A percentile compares a stretch with the other conserved stretches of the same genome.
Conservation (phyloP, 2,888 invertebrate species). For the Chymomyza fuscimana region DNA sequence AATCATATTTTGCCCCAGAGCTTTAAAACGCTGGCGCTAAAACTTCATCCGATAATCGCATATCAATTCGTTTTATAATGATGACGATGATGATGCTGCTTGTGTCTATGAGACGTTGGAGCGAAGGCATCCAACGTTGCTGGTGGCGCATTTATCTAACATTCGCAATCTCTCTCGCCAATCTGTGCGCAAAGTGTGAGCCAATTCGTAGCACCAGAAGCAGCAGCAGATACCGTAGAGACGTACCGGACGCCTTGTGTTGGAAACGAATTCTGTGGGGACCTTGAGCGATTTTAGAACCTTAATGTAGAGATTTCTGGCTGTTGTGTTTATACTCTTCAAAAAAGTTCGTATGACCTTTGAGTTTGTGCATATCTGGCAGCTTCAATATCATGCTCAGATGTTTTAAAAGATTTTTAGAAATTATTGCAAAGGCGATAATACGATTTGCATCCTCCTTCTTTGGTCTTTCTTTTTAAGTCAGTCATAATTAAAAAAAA, state of each 20-base stretch:
- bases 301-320: background rate
- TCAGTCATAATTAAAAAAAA: no score
- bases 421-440: no score
- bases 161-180: constrained; percentile 65
- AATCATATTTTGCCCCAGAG: constrained; percentile 33
- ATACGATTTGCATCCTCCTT: no score
- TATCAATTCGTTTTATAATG: constrained; percentile 77
- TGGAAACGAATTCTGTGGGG: constrained; percentile 25
- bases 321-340: background rate
- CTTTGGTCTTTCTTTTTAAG: no score
- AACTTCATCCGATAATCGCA: constrained; percentile 71
- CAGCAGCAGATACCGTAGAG: background rate
- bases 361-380: no score
- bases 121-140: constrained; percentile 47
- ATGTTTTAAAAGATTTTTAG: no score
- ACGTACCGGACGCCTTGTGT: constrained; percentile 30
- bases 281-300: constrained; percentile 50
- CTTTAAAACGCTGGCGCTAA: constrained; percentile 60
- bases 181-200: constrained; percentile 53
- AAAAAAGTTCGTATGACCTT: background rate
- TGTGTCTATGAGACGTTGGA: background rate
- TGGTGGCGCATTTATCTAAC: constrained; percentile 73
- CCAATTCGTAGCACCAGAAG: constrained; percentile 44
- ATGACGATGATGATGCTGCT: constrained; percentile 57
- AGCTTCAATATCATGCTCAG: no score